Percentiles rank a stretch among this genome's conserved stretches.
These are phyloP conservation scores for Pygoscelis adeliae DNA, from an alignment of 2,113 vertebrate genomes.

Conservation along the genomic window DNA sequence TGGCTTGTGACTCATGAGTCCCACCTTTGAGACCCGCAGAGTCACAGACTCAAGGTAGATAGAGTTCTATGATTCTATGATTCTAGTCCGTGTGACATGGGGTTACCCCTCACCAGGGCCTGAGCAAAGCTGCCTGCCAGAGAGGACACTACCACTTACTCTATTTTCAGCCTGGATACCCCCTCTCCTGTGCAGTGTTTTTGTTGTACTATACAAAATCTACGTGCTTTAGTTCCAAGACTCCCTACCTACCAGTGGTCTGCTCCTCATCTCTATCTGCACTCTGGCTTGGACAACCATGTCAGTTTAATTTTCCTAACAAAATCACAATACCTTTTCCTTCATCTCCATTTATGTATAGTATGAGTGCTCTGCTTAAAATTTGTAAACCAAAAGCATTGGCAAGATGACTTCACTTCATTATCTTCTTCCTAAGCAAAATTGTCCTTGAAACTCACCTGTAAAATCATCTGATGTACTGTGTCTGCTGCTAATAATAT, in stretches of 20 bases:
- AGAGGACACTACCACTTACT: too few relatives aligned
- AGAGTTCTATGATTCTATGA: too few relatives aligned
- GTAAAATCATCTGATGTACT: neutral
- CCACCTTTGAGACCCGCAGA: neutral
- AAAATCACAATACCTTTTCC: neutral
- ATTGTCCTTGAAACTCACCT: neutral
- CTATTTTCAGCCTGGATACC: neutral
- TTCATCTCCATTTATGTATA: neutral
- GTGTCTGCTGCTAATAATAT: neutral
- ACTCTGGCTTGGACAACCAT: neutral
- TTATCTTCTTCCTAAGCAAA: neutral
- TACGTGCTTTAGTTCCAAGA: neutral
- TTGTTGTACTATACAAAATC: neutral
- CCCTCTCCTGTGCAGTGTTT: neutral
- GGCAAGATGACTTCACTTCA: neutral
- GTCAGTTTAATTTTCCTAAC: neutral
- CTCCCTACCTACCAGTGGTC: neutral
- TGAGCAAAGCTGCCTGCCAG: neutral
- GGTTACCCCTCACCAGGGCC: neutral
- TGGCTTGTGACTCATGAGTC: neutral
- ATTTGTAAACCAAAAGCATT: neutral
- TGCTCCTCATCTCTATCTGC: neutral
- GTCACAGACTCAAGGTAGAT: neutral
- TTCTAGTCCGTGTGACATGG: neutral
- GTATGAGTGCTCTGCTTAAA: neutral